These are phyloP conservation scores for Agriopis leucophaearia DNA, from an alignment of 2,888 invertebrate species.

Conservation along the genomic window DNA sequence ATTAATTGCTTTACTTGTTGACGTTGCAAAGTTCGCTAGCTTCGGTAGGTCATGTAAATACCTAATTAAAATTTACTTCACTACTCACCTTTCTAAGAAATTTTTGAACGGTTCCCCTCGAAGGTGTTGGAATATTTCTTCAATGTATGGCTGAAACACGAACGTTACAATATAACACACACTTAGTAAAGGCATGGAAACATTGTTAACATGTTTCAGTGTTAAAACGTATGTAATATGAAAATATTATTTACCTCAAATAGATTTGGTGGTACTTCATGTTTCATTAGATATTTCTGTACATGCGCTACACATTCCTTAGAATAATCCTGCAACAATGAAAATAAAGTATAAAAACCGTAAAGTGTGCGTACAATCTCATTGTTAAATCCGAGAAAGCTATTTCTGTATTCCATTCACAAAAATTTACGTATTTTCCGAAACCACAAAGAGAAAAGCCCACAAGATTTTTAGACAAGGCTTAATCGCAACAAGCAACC, in stretches of 20 bases:
- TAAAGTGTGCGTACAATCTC: slow-evolving; percentile 9
- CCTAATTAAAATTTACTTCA: slow-evolving; percentile 4
- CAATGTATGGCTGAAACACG: slow-evolving; percentile 97
- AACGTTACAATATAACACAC: slow-evolving; percentile 23
- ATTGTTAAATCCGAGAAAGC: slow-evolving; percentile 28
- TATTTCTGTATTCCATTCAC: slow-evolving; percentile 39
- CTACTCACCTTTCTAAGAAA: slow-evolving; percentile 97
- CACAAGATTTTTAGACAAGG: slow-evolving; percentile 4
- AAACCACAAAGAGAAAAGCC: slow-evolving; percentile 22
- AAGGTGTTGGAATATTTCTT: slow-evolving; percentile 99
- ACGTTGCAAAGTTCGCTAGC: not conserved
- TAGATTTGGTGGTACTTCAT: slow-evolving; percentile 98
- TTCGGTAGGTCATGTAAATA: not conserved
- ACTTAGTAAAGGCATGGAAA: slow-evolving; percentile 12
- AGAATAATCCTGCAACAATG: slow-evolving; percentile 96
- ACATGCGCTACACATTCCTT: slow-evolving; percentile 99
- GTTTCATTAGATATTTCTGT: slow-evolving; percentile 98
- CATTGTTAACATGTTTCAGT: slow-evolving; percentile 5
- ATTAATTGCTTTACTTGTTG: not conserved
- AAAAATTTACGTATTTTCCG: slow-evolving; percentile 23
- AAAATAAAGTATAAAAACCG: slow-evolving; percentile 23
- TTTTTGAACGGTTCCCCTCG: slow-evolving; percentile 98
- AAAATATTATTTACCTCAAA: slow-evolving; percentile 92
- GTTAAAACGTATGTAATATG: not conserved
- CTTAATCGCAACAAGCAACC: slow-evolving; percentile 6